Evolutionary conservation across 2,797 vertebrate species (phyloP), one percentile per base, ranked within the genome.

Genomic region (Holocentrus rufus): DNA sequence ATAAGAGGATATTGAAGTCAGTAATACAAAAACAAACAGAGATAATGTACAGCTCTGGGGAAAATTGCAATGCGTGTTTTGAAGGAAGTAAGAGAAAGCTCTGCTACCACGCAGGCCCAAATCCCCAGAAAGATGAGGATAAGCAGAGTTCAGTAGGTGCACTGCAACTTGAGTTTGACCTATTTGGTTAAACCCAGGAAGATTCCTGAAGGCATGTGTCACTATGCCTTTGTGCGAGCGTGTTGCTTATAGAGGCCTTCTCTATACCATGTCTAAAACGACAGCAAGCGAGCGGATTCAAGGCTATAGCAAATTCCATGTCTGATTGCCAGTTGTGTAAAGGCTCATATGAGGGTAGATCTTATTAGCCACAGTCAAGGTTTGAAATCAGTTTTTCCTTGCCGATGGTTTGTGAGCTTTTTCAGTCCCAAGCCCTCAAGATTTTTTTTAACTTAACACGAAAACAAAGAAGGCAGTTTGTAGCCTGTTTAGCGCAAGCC

Each of bases 401-500:
- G 69, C 58, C 68, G 31, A 61, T 47, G 22, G 60, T 83, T 79
- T 81, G 44, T 76, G 47, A 67, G 44, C 11, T 23, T 42, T 30
- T 18, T 4, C 8, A 39, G 11, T 18, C 5, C 36, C 46, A 14
- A 76, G 47, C 7, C 1, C 22, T 70, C 74, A 77, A 25, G 30
- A 59, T 4, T 74, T 73, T 84, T 71, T 77, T 0, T 81, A 79
- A 74, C 42, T 7, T 27, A 69, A 34, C 42, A 57, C 69, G 54
- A 80, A 82, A 79, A 85, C 80, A 87, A 83, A 87, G 64, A 18
- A 30, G 47, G 71, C 75, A 56, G 57, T 88, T 89, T 69, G 57
- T 73, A 65, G 47, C 34, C 39, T 22, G 62, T 72, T 17, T 18
- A 49, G 25, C 5, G n/a, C 42, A 46, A 83, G 76, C 14, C 61